phyloP scores from a whole-genome alignment of 2,113 vertebrate genomes.

The Lates calcarifer region DNA sequence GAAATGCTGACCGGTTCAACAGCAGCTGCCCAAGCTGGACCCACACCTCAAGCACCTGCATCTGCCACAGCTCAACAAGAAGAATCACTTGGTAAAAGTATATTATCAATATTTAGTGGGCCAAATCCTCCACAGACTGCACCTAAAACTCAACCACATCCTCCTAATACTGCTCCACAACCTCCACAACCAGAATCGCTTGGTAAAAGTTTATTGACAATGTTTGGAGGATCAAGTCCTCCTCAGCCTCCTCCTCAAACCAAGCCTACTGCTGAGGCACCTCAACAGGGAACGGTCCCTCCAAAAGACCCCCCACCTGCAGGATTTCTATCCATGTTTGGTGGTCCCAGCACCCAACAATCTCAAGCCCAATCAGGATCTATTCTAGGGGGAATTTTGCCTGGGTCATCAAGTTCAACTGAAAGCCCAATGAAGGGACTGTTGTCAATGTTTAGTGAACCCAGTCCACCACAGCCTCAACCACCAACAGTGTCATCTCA shows the following conservation, averaged over 20 bases:
- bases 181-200: slow-evolving; percentile 67
- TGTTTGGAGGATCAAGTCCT: slow-evolving; percentile 72
- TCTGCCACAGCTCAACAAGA: slow-evolving; percentile 65
- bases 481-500: slow-evolving; percentile 49
- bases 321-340: slow-evolving; percentile 78
- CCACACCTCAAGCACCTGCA: slow-evolving; percentile 36
- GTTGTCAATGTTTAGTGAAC: slow-evolving; percentile 87
- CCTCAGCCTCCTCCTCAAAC: slow-evolving; percentile 50
- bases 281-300: slow-evolving; percentile 57
- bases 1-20: slow-evolving; percentile 78
- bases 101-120: slow-evolving; percentile 80
- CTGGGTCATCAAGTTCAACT: slow-evolving; percentile 71
- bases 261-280: slow-evolving; percentile 67
- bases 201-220: slow-evolving; percentile 74
- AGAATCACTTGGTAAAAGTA: slow-evolving; percentile 76
- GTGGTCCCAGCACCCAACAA: slow-evolving; percentile 64
- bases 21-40: slow-evolving; percentile 42
- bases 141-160: slow-evolving; percentile 57
- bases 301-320: slow-evolving; percentile 70
- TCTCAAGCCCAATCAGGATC: slow-evolving; percentile 72
- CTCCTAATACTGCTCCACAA: slow-evolving; percentile 53
- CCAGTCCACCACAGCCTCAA: slow-evolving; percentile 61
- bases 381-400: slow-evolving; percentile 72
- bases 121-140: slow-evolving; percentile 61
- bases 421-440: slow-evolving; percentile 81